Base-by-base conservation (phyloP, 2,113 vertebrate species). In the Gnathonemus echidnorhynchus region DNA sequence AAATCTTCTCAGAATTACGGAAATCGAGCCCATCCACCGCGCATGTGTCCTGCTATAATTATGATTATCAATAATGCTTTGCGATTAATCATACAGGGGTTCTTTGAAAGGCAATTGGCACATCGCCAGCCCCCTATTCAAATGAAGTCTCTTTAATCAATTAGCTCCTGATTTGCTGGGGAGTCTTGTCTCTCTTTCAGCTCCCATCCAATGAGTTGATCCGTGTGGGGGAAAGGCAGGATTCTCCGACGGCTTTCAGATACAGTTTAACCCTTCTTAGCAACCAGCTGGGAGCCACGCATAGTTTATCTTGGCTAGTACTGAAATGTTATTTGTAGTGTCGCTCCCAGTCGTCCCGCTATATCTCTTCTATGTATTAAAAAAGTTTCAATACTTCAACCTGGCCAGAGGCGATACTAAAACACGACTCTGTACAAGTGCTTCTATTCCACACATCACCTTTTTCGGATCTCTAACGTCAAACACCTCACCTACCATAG, bases 71-170 rank as follows among this genome's bases (percentile, higher is more conserved):
- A 98, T 98, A 98, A 98, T 97, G 97, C 97, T 97, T 96, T 95
- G 96, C 96, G 97, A 98, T 98, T 97, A 97, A 98, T 98, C 97
- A 98, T 97, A 97, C 96, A 96, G 96, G 95, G 96, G 95, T 96
- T 97, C 97, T 98, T 97, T 98, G 97, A 97, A 97, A 98, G 97
- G 97, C 97, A 97, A 97, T 98, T 98, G 98, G 98, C 98, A 98
- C 97, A 95, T 96, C 96, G 97, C 98, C 98, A 99, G 97, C 97
- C 95, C 93, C 95, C 97, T 97, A 97, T 98, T 98, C 98, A 98
- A 98, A 98, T 97, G 97, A 97, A 97, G 97, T 98, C 97, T 97
- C 97, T 98, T 98, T 98, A 98, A 99, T 99, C 98, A 99, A 99
- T 99, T 97, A 99, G 97, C 96, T 97, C 96, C 97, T 98, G 98